phyloP scores from a whole-genome alignment of 2,888 invertebrate genomes.

The Panzeria rudis region DNA sequence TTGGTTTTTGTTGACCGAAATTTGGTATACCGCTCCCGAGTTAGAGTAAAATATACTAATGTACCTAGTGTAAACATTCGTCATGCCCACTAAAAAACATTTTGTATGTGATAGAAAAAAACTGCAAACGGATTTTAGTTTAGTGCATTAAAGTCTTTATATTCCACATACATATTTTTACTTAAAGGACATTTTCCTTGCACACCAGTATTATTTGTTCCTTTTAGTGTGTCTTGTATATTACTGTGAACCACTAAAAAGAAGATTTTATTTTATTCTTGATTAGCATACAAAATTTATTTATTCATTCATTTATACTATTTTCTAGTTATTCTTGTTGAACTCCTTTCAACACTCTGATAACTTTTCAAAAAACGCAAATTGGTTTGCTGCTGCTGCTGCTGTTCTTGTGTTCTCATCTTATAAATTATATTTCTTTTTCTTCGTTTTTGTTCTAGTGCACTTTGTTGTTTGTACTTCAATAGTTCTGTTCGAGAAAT shows the following conservation, averaged over 20 bases:
- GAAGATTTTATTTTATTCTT: slow-evolving; percentile 47
- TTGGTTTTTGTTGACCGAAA: too few relatives aligned
- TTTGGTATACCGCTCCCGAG: too few relatives aligned
- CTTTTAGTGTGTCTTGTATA: slow-evolving; percentile 44
- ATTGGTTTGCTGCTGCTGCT: slow-evolving; percentile 54
- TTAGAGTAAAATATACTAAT: too few relatives aligned
- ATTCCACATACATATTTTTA: too few relatives aligned
- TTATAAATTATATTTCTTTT: background rate
- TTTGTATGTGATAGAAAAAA: too few relatives aligned
- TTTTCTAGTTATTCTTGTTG: slow-evolving; percentile 41
- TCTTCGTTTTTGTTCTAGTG: slow-evolving; percentile 14
- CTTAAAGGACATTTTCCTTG: too few relatives aligned
- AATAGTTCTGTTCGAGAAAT: slow-evolving; percentile 54
- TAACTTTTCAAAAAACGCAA: slow-evolving; percentile 55
- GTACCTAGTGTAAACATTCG: too few relatives aligned
- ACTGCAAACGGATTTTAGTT: too few relatives aligned
- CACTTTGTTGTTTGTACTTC: slow-evolving; percentile 55
- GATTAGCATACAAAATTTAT: slow-evolving; percentile 68
- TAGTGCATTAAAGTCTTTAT: too few relatives aligned
- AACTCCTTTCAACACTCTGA: slow-evolving; percentile 45
- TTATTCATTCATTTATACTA: slow-evolving; percentile 54
- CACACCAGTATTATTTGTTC: too few relatives aligned
- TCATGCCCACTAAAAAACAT: too few relatives aligned
- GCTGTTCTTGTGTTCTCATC: background rate
- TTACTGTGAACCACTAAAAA: slow-evolving; percentile 34